These are phyloP conservation scores for Molossus alvarezi DNA, from an alignment of 2,797 vertebrate genomes.

Conservation along the genomic window DNA sequence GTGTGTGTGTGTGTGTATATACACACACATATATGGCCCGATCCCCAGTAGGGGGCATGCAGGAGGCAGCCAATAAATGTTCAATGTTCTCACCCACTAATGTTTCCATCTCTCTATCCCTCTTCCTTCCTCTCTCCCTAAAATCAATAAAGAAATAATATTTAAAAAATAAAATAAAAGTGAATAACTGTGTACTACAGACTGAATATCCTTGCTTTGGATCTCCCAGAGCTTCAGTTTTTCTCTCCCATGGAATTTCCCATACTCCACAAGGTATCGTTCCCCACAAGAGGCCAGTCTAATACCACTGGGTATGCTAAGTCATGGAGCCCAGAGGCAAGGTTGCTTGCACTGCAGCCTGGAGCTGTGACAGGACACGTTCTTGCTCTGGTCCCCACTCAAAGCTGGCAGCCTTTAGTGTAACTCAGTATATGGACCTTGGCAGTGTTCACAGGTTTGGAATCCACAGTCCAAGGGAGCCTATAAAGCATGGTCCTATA, in stretches of 20 bases:
- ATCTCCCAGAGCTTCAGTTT: not conserved
- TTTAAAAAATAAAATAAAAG: too few relatives aligned
- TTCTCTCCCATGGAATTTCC: not conserved
- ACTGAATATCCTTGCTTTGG: not conserved
- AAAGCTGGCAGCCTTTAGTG: not conserved
- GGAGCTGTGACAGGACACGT: not conserved
- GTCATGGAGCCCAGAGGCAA: not conserved
- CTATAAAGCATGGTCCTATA: not conserved
- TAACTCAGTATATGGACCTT: not conserved
- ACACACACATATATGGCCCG: too few relatives aligned
- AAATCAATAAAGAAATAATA: too few relatives aligned
- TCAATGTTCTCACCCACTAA: too few relatives aligned
- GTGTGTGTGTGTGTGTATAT: too few relatives aligned
- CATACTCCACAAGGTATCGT: not conserved
- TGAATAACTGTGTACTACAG: not conserved
- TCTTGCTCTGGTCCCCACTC: not conserved
- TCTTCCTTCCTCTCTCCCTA: too few relatives aligned
- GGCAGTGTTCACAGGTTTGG: not conserved
- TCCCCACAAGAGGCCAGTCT: not conserved
- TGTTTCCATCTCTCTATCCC: too few relatives aligned
- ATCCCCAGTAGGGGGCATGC: too few relatives aligned
- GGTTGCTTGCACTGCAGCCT: not conserved
- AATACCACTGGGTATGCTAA: not conserved
- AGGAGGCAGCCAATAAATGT: too few relatives aligned
- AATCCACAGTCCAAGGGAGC: not conserved